These are phyloP conservation scores for Oreochromis mossambicus DNA, from an alignment of 2,797 vertebrate genomes.

Conservation along the genomic window DNA sequence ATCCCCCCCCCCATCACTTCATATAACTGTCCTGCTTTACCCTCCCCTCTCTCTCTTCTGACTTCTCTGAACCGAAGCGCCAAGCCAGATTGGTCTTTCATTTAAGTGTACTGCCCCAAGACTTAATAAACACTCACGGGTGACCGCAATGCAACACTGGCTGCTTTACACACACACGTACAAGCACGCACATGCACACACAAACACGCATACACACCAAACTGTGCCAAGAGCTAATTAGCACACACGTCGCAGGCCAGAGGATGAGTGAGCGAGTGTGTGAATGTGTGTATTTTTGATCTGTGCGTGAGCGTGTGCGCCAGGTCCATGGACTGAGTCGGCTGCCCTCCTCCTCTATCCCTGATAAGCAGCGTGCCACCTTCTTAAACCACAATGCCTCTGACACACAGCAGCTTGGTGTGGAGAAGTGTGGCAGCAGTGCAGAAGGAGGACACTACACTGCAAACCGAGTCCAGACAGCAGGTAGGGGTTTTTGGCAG, in stretches of 20 bases:
- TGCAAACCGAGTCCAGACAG: slow-evolving; percentile 45
- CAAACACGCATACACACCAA: not conserved
- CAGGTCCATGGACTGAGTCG: slow-evolving; percentile 7
- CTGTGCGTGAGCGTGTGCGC: not conserved
- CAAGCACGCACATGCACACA: not conserved
- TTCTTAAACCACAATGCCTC: slow-evolving; percentile 27
- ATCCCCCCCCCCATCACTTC: not conserved
- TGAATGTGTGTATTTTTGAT: slow-evolving; percentile 6
- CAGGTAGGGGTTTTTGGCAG: slow-evolving; percentile 27
- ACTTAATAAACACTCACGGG: slow-evolving; percentile 59
- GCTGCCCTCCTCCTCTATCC: slow-evolving; percentile 39
- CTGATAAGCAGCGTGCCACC: slow-evolving; percentile 49
- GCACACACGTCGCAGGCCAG: slow-evolving; percentile 47
- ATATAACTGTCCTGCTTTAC: not conserved
- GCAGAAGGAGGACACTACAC: slow-evolving; percentile 13
- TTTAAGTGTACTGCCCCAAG: slow-evolving; percentile 56
- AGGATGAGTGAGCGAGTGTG: slow-evolving; percentile 20
- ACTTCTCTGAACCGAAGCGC: slow-evolving; percentile 47
- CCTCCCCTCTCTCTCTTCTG: not conserved
- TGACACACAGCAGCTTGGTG: slow-evolving; percentile 16
- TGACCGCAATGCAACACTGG: slow-evolving; percentile 34
- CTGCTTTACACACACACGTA: not conserved
- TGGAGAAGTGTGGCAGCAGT: slow-evolving; percentile 9
- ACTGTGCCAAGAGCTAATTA: slow-evolving; percentile 57
- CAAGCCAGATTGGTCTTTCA: slow-evolving; percentile 58